Evolutionary conservation across 2,113 vertebrate genomes (phyloP).

Genomic region (Candoia aspera): DNA sequence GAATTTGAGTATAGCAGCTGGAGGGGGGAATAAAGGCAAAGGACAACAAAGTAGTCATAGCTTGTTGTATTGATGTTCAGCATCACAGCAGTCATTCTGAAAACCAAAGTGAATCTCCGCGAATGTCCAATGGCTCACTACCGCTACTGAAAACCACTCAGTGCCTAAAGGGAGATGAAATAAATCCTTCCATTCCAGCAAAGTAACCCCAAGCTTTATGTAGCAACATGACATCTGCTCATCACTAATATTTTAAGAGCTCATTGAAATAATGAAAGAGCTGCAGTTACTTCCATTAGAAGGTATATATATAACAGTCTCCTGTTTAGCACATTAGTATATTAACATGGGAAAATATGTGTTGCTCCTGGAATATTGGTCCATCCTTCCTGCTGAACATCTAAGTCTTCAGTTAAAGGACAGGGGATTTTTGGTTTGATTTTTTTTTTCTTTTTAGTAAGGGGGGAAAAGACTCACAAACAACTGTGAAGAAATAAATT

Average conservation of each 20-base stretch:
- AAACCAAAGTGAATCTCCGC: neutral
- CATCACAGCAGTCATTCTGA: neutral
- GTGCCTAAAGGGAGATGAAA: slow-evolving; percentile 40
- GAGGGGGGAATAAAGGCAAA: neutral
- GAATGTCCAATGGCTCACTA: slow-evolving; percentile 32
- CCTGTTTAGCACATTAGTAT: slow-evolving; percentile 41
- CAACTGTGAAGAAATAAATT: neutral
- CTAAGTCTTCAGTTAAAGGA: slow-evolving; percentile 9
- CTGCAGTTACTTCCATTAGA: slow-evolving; percentile 58
- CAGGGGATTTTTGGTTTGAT: accelerated
- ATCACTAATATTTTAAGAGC: slow-evolving; percentile 64
- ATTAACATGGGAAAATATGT: slow-evolving; percentile 32
- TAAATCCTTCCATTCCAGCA: slow-evolving; percentile 34
- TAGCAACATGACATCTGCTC: slow-evolving; percentile 52
- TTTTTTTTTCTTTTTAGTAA: neutral
- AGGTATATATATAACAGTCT: slow-evolving; percentile 61
- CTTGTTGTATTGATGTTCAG: neutral
- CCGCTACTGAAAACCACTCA: slow-evolving; percentile 48
- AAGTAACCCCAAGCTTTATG: slow-evolving; percentile 50
- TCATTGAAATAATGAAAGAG: slow-evolving; percentile 67
- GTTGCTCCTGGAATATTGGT: slow-evolving; percentile 47
- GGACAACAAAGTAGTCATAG: neutral
- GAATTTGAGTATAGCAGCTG: neutral
- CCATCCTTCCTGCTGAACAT: slow-evolving; percentile 20
- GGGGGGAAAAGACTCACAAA: neutral